A percentile compares a stretch with the other conserved stretches of the same genome.
These are phyloP conservation scores for Caenorhabditis remanei DNA, from an alignment of 1,140 invertebrate genomes.

Conservation along the genomic window DNA sequence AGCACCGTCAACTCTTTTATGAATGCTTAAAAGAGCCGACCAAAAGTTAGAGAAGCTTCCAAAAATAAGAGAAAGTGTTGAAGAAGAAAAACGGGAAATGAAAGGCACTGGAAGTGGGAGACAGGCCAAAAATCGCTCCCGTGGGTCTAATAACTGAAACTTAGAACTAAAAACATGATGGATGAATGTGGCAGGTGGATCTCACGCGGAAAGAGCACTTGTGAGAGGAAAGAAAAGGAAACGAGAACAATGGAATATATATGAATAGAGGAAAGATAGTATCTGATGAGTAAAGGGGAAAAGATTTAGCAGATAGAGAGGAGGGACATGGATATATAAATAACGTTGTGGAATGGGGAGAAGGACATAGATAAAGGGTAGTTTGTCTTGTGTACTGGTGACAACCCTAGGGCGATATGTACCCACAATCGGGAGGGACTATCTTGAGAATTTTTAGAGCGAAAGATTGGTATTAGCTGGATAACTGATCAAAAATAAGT, in stretches of 20 bases:
- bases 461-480: too few relatives aligned
- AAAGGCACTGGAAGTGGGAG: not conserved
- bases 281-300: constrained; percentile 26
- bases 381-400: constrained; percentile 40
- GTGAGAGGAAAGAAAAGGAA: not conserved
- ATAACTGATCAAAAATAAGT: too few relatives aligned
- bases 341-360: not conserved
- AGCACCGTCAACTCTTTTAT: constrained; percentile 16
- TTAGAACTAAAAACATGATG: not conserved
- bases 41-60: constrained; percentile 23
- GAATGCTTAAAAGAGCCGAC: constrained; percentile 32
- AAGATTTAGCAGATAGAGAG: not conserved
- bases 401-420: not conserved
- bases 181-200: constrained; percentile 52
- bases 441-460: not conserved
- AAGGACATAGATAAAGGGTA: not conserved
- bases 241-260: not conserved
- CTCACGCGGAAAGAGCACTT: not conserved
- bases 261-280: not conserved
- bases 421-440: not conserved
- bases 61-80: not conserved
- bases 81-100: not conserved
- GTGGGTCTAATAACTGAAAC: constrained; percentile 53
- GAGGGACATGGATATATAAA: constrained; percentile 19
- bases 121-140: constrained; percentile 33